Evolutionary conservation across 2,797 vertebrate species (phyloP).

Genomic region (Diplodus sargus): DNA sequence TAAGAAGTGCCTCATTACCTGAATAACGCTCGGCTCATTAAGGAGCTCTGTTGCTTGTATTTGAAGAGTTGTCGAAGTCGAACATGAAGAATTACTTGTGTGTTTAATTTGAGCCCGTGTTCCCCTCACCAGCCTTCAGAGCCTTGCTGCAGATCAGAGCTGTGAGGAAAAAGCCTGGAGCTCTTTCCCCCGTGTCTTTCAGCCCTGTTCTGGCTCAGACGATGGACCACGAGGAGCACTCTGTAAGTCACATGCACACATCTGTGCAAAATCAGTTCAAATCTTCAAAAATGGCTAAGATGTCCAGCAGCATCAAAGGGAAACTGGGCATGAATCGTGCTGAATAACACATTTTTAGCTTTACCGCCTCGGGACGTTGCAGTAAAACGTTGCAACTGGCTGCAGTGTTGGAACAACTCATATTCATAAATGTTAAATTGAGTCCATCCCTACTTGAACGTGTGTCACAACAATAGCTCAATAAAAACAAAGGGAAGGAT

Average conservation of each 20-base stretch:
- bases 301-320: background rate
- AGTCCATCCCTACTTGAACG: background rate
- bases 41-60: background rate
- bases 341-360: background rate
- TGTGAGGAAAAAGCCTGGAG: slow-evolving; percentile 95
- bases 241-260: slow-evolving; percentile 80
- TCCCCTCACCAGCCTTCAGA: slow-evolving; percentile 88
- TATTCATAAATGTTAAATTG: background rate
- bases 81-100: background rate
- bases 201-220: slow-evolving; percentile 97
- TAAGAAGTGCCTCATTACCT: slow-evolving; percentile 76
- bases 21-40: background rate
- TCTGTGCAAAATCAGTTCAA: background rate
- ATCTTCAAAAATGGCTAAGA: background rate
- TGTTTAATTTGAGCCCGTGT: slow-evolving; percentile 31
- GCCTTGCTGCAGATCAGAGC: slow-evolving; percentile 98
- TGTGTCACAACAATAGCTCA: background rate
- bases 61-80: background rate
- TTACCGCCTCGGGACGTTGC: background rate
- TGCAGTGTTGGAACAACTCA: background rate
- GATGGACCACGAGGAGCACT: slow-evolving; percentile 96
- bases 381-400: background rate
- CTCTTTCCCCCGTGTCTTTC: slow-evolving; percentile 96
- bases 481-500: background rate
- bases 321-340: background rate